Evolutionary conservation across 2,797 vertebrate genomes (phyloP), one percentile per base, ranked within the genome.

Genomic region (Dallia pectoralis): DNA sequence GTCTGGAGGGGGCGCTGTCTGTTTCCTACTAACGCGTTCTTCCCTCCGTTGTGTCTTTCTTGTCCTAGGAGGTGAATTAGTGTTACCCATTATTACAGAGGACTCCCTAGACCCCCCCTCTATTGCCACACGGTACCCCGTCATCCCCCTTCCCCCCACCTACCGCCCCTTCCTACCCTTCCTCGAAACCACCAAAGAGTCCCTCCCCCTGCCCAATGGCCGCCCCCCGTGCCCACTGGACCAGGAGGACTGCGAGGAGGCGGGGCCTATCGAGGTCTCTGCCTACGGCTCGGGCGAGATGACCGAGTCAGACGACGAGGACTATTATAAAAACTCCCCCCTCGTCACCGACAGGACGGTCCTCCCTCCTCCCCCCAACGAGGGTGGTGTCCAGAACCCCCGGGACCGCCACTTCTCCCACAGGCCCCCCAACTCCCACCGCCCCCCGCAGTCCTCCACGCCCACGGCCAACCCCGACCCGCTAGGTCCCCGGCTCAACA

Each of bases 41-140:
- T 79, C 69, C 79, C 80, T 87, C 83, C 87, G 70, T 89, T 93
- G 74, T 94, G 91, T 94, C 84, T 94, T 92, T 94, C 91, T 93
- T 93, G 84, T 94, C 89, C 90, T 93, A 98, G 96, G 96, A 95
- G 96, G 96, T 89, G 96, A 97, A 93, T 93, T 97, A 95, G 96
- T 98, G 88, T 95, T 97, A 89, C 96, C 96, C 88, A 96, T 97
- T 88, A 96, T 97, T 89, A 97, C 96, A 19, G 95, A 96, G 94
- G 96, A 97, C 89, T 96, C 96, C 88, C 82, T 97, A 95, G 95
- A 97, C 81, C 95, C 95, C 93, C 95, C 95, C 49, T 95, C 96
- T 78, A 94, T 97, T 80, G 95, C 95, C 87, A 97, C 95, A 72
- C 95, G 88, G 63, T 96, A 95, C 89, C 96, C 96, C 74, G 95